Percentiles rank a stretch among this genome's conserved stretches.
These are phyloP conservation scores for Hippocampus zosterae DNA, from an alignment of 2,113 vertebrate genomes.

Conservation along the genomic window DNA sequence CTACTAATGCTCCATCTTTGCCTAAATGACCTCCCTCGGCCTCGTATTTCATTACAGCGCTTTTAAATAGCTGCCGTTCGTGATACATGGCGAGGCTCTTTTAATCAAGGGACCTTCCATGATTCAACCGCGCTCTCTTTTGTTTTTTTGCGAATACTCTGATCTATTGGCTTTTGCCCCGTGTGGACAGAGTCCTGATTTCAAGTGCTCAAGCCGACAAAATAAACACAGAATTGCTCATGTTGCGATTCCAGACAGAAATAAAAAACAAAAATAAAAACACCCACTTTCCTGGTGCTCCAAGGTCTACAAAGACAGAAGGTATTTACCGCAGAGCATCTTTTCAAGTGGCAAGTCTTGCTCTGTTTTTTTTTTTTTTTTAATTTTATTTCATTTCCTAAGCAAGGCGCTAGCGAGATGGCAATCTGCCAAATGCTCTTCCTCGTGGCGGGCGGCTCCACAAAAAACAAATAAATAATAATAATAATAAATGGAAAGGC, in stretches of 20 bases:
- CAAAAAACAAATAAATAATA: neutral
- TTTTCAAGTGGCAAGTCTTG: conserved; percentile 16
- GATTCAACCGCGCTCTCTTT: neutral
- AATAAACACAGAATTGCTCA: conserved; percentile 3
- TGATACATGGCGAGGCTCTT: neutral
- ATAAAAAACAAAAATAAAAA: neutral
- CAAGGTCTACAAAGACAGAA: conserved; percentile 19
- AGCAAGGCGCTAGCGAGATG: conserved; percentile 21
- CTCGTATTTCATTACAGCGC: neutral
- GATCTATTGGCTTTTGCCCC: conserved; percentile 1
- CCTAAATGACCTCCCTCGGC: neutral
- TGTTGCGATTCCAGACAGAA: neutral
- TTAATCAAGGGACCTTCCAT: neutral
- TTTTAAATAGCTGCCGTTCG: neutral
- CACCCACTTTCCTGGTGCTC: neutral
- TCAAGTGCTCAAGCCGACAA: neutral
- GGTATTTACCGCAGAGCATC: conserved; percentile 8
- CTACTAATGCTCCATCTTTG: neutral
- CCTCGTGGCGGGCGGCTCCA: conserved; percentile 3
- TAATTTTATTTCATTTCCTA: conserved; percentile 53
- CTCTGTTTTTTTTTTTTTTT: conserved; percentile 9
- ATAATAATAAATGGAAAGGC: conserved; percentile 18
- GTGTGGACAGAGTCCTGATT: conserved; percentile 1
- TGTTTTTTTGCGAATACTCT: neutral
- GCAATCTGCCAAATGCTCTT: conserved; percentile 7